Evolutionary conservation across 2,888 invertebrate genomes (phyloP).

Genomic region (Luffia ferchaultella): DNA sequence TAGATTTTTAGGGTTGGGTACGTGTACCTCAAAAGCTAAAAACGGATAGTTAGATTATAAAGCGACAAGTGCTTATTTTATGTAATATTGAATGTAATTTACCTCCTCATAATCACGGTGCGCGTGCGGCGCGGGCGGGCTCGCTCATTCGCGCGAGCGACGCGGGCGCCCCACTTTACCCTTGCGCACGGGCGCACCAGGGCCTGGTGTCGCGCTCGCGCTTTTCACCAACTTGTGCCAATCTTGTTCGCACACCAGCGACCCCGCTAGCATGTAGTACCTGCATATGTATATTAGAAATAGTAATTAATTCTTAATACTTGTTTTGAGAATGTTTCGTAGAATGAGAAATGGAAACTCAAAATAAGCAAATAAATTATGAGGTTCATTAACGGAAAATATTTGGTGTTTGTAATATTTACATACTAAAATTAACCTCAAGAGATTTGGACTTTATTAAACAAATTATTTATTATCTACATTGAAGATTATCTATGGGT

Average conservation of each 20-base stretch:
- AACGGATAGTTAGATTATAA: too few relatives aligned
- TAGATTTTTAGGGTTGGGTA: too few relatives aligned
- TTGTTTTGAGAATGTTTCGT: neutral
- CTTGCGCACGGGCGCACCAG: constrained; percentile 80
- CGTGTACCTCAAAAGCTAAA: too few relatives aligned
- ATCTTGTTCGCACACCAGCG: constrained; percentile 93
- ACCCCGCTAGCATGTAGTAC: constrained; percentile 91
- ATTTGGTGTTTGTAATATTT: too few relatives aligned
- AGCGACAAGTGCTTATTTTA: too few relatives aligned
- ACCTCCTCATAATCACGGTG: constrained; percentile 58
- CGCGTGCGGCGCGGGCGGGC: constrained; percentile 31
- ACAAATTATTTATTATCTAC: too few relatives aligned
- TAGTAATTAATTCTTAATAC: neutral
- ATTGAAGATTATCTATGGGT: too few relatives aligned
- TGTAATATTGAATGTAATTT: constrained; percentile 11
- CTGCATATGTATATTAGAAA: constrained; percentile 31
- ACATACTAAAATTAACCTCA: too few relatives aligned
- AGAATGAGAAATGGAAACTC: too few relatives aligned
- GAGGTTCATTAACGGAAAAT: too few relatives aligned
- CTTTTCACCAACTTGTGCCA: constrained; percentile 91
- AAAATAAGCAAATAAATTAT: too few relatives aligned
- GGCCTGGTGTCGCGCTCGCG: constrained; percentile 67
- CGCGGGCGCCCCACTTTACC: constrained; percentile 90
- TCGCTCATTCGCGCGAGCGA: constrained; percentile 87
- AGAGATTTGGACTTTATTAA: too few relatives aligned